These are phyloP conservation scores for Sitobion miscanthi DNA, from an alignment of 1,140 invertebrate genomes.

Conservation along the genomic window DNA sequence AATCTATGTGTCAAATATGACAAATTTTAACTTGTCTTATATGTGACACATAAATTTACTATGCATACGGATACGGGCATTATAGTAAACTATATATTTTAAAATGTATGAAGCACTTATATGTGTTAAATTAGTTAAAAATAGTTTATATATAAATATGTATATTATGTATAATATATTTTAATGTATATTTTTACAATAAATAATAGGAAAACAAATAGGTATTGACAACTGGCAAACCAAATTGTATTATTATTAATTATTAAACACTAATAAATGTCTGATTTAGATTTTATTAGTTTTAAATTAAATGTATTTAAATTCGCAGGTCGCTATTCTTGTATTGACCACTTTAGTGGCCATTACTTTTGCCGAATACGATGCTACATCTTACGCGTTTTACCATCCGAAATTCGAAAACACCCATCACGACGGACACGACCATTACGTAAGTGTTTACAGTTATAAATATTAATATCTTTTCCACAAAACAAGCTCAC, in stretches of 20 bases:
- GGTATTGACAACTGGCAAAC: neutral
- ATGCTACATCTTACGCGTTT: slow-evolving; percentile 34
- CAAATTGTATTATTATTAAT: no score
- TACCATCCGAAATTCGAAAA: slow-evolving; percentile 35
- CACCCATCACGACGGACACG: slow-evolving; percentile 24
- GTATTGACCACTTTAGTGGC: neutral
- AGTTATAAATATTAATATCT: neutral
- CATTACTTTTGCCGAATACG: neutral
- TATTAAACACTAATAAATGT: neutral
- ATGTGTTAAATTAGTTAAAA: neutral
- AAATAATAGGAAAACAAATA: neutral
- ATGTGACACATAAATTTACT: no score
- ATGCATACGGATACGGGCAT: no score
- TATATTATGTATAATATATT: neutral
- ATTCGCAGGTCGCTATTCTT: neutral
- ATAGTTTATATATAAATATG: neutral
- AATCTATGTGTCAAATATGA: no score
- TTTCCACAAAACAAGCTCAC: no score
- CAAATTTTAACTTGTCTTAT: no score
- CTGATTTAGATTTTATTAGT: neutral
- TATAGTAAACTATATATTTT: neutral
- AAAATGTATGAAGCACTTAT: neutral
- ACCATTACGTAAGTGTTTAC: slow-evolving; percentile 22
- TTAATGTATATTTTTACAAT: neutral
- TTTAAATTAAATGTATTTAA: neutral